These are phyloP conservation scores for Himalopsyche japonica DNA, from an alignment of 2,888 invertebrate species.

Conservation along the genomic window DNA sequence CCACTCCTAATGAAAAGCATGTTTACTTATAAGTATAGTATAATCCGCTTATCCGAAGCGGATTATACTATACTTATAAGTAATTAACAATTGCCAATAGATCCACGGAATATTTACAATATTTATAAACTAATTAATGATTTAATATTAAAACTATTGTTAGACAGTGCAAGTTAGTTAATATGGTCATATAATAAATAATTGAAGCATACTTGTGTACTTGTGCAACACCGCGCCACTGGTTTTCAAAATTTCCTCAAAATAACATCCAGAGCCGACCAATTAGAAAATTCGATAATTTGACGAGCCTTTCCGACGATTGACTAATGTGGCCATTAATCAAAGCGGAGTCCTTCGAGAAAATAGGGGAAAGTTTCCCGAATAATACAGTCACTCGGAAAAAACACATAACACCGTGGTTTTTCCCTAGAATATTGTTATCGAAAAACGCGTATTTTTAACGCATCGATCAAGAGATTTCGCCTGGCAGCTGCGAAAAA, in stretches of 20 bases:
- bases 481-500: neutral
- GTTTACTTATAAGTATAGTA: too few species aligned
- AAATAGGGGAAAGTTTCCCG: conserved; percentile 26
- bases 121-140: too few species aligned
- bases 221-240: neutral
- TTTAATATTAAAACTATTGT: too few species aligned
- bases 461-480: neutral
- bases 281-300: conserved; percentile 41
- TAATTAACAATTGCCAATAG: too few species aligned
- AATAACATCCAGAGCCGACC: conserved; percentile 38
- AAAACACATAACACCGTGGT: conserved; percentile 16
- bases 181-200: too few species aligned
- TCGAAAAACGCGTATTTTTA: neutral
- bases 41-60: too few species aligned
- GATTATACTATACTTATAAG: too few species aligned
- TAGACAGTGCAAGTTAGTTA: too few species aligned
- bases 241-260: conserved; percentile 18
- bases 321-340: conserved; percentile 38
- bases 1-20: too few species aligned
- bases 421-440: neutral
- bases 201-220: too few species aligned
- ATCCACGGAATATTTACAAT: too few species aligned
- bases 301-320: conserved; percentile 39
- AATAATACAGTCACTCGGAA: conserved; percentile 12
- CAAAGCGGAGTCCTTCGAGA: conserved; percentile 32